These are phyloP conservation scores for Ecdyonurus torrentis DNA, from an alignment of 2,888 invertebrate genomes.

Conservation along the genomic window DNA sequence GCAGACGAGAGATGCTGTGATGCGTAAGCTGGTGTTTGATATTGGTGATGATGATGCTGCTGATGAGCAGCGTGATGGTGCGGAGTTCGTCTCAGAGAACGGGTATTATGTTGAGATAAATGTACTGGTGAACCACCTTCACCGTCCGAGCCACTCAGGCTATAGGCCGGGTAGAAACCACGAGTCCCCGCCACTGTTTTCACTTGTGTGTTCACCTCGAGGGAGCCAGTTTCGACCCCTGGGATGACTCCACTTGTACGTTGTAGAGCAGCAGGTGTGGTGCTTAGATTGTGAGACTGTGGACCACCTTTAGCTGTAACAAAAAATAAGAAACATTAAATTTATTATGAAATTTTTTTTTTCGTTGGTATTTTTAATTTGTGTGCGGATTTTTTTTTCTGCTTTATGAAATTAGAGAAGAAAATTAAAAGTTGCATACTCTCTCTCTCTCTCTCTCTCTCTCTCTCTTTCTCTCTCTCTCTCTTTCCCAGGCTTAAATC, in stretches of 20 bases:
- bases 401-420: no score
- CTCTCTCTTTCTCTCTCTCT: no score
- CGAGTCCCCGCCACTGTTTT: constrained; percentile 35
- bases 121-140: constrained; percentile 30
- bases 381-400: no score
- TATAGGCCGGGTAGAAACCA: constrained; percentile 65
- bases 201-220: background rate
- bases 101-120: background rate
- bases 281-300: background rate
- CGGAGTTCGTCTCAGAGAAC: constrained; percentile 28
- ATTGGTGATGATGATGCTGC: constrained; percentile 27
- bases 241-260: background rate
- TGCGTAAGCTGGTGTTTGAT: constrained; percentile 28
- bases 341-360: no score
- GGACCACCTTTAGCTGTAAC: background rate
- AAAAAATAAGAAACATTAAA: no score
- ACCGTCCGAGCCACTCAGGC: constrained; percentile 59
- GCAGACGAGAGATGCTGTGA: constrained; percentile 31
- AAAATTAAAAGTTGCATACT: no score
- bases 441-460: no score
- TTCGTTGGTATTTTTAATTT: no score
- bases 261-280: background rate
- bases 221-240: background rate
- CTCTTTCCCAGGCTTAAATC: no score
- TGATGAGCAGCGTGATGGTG: constrained; percentile 16